Evolutionary conservation across 64 coral and sea anemone species (phyloP).

Genomic region (Cladopsammia gracilis): DNA sequence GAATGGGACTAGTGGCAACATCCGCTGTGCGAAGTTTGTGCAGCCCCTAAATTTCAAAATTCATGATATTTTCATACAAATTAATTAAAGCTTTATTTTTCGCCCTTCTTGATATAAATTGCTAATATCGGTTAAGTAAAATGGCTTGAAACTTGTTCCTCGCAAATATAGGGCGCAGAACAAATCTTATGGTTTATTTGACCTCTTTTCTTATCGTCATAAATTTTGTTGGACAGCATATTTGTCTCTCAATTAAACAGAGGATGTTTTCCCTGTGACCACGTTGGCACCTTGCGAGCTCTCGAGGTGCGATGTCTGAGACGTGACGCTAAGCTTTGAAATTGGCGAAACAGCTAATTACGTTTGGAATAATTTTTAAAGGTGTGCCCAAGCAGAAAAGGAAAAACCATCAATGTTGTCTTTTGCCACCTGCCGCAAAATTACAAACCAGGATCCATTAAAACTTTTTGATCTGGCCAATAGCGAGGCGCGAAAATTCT

Average conservation of each 20-base stretch:
- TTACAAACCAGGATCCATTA: constrained; percentile 9
- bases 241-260: too few species aligned
- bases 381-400: neutral
- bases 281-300: neutral
- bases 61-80: too few species aligned
- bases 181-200: too few species aligned
- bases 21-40: neutral
- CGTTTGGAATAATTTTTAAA: constrained; percentile 12
- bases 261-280: neutral
- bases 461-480: constrained; percentile 5
- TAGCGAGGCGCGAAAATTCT: neutral
- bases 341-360: constrained; percentile 31
- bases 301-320: neutral
- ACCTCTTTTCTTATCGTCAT: too few species aligned
- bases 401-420: constrained; percentile 10
- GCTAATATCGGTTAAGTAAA: too few species aligned
- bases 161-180: too few species aligned
- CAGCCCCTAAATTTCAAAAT: neutral
- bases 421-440: neutral
- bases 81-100: too few species aligned
- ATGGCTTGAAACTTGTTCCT: too few species aligned
- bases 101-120: too few species aligned
- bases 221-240: too few species aligned
- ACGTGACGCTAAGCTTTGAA: neutral
- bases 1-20: neutral